Evolutionary conservation across 2,888 invertebrate genomes (phyloP), one percentile per base, ranked within the genome.

Genomic region (Leptopilina myrica): DNA sequence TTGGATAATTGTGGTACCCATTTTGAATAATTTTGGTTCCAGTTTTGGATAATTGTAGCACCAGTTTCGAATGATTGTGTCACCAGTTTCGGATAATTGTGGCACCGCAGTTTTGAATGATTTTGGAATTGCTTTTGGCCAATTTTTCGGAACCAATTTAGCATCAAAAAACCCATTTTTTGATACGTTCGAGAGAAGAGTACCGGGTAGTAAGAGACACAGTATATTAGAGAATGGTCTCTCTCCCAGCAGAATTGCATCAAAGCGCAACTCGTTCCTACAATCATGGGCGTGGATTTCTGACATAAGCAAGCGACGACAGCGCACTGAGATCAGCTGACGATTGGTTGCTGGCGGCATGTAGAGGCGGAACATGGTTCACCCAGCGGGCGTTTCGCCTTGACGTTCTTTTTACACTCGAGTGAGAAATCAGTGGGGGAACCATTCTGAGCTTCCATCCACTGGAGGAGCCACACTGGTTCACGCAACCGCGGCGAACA

Each of bases 401-500:
- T 20, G 64, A 64, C 40, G 33, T 66, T 78, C 79, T 81, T 81
- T 81, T 84, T 80, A 80, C 80, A 77, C 75, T 76, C 62, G 62
- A 1, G n/a, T 15, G 76, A 9, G 12, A 26, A 65, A 8, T 12
- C 49, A 75, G 84, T 81, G 81, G 84, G 82, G 84, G 81, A 33
- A 66, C 80, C 77, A 80, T 79, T 40, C 81, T 82, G 82, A 80
- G 84, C 85, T 85, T 84, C 85, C 81, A 82, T 85, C 86, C 85
- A 82, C 81, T 80, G 80, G 76, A 78, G 76, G 78, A 83, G 64
- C 82, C 91, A 91, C 88, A 91, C 88, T 88, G 89, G 89, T 90
- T 89, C 89, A 89, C 90, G 91, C 91, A 91, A 90, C 87, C 91
- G 91, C 90, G 89, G 85, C 88, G 91, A 89, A 87, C 89, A 88